Conservation (phyloP, 1,140 invertebrate genomes). For the Lordiphosa collinella region DNA sequence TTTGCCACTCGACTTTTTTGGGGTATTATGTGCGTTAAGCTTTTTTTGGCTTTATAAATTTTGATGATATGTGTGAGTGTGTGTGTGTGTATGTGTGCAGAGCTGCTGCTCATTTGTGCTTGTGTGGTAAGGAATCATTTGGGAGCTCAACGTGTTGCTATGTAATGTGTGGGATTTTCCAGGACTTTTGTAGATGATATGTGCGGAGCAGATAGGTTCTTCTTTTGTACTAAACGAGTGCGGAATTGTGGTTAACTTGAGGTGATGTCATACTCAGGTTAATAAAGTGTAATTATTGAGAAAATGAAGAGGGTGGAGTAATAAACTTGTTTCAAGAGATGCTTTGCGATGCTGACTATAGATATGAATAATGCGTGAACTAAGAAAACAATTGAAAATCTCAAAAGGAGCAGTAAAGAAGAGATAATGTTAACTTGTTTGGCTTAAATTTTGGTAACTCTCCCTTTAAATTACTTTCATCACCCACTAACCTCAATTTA, state of each 20-base stretch:
- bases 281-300: too few relatives aligned
- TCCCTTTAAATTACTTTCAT: background rate
- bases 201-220: background rate
- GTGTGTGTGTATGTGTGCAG: slow-evolving; percentile 14
- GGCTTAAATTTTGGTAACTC: too few relatives aligned
- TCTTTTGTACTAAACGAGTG: too few relatives aligned
- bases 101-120: slow-evolving; percentile 41
- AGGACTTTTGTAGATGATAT: slow-evolving; percentile 21
- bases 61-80: slow-evolving; percentile 46
- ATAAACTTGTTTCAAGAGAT: too few relatives aligned
- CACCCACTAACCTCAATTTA: background rate
- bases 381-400: too few relatives aligned
- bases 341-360: too few relatives aligned
- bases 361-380: too few relatives aligned
- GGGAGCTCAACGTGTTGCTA: slow-evolving; percentile 54
- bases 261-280: too few relatives aligned
- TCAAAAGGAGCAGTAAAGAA: too few relatives aligned
- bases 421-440: too few relatives aligned
- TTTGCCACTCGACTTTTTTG: slow-evolving; percentile 47
- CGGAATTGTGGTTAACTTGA: too few relatives aligned
- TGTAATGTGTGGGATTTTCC: slow-evolving; percentile 31
- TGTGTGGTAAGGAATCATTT: slow-evolving; percentile 21
- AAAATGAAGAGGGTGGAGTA: too few relatives aligned
- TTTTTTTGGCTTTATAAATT: slow-evolving; percentile 68
- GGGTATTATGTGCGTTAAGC: slow-evolving; percentile 67